Percentiles rank a stretch among this genome's conserved stretches.
These are phyloP conservation scores for Lates japonicus DNA, from an alignment of 2,797 vertebrate species.

Conservation along the genomic window DNA sequence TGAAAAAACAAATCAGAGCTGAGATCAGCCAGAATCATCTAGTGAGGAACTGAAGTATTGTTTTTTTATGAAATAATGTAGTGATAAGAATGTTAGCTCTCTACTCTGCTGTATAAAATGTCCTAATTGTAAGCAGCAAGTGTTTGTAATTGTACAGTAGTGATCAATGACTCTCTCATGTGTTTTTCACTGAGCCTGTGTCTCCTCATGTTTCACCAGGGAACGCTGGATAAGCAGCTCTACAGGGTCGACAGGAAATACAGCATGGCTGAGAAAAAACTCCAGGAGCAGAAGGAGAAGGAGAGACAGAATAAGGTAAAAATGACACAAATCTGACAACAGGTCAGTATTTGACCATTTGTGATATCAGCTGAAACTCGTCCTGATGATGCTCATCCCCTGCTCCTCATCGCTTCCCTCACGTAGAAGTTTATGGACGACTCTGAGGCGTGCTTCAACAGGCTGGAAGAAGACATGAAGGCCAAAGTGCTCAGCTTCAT, in stretches of 20 bases:
- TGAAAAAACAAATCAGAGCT: no score
- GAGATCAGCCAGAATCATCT: no score
- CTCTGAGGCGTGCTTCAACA: conserved; percentile 66
- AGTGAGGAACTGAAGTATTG: no score
- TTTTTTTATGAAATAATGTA: no score
- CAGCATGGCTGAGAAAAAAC: conserved; percentile 75
- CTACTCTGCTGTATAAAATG: not conserved
- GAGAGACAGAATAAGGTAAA: conserved; percentile 81
- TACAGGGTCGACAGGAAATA: conserved; percentile 75
- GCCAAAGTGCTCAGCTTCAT: conserved; percentile 72
- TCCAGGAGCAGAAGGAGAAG: conserved; percentile 81
- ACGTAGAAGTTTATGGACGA: conserved; percentile 78
- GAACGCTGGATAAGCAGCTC: conserved; percentile 75
- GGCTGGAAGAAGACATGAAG: conserved; percentile 69
- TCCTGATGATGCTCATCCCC: not conserved
- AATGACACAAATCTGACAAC: not conserved
- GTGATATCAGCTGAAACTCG: not conserved
- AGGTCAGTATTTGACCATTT: not conserved
- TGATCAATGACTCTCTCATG: not conserved
- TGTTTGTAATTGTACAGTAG: not conserved
- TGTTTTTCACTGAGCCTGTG: not conserved
- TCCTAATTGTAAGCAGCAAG: not conserved
- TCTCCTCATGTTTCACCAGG: conserved; percentile 55
- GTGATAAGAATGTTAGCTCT: no score
- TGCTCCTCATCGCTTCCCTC: not conserved